These are phyloP conservation scores for Atta colombica DNA, from an alignment of 1,140 invertebrate genomes.

Conservation along the genomic window DNA sequence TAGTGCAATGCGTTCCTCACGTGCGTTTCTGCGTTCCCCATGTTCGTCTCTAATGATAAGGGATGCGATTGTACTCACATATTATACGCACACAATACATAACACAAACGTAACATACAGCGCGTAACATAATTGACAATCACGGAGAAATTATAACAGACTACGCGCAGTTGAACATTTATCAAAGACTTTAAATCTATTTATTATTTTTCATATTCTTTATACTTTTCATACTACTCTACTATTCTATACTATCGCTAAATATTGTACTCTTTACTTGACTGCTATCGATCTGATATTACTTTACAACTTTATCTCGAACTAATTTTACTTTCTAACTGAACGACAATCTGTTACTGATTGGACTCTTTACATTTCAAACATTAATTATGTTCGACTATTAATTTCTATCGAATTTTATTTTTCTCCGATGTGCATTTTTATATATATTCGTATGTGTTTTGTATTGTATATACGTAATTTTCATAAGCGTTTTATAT, in stretches of 20 bases:
- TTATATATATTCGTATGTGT: constrained; percentile 14
- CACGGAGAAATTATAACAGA: neutral
- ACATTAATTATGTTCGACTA: constrained; percentile 23
- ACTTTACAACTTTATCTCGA: constrained; percentile 5
- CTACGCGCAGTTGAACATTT: neutral
- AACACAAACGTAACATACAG: constrained; percentile 15
- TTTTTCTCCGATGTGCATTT: constrained; percentile 13
- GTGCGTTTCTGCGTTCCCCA: neutral
- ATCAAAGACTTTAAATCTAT: neutral
- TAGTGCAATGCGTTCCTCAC: constrained; percentile 12
- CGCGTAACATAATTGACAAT: neutral
- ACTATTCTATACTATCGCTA: too few species aligned
- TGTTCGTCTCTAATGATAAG: neutral
- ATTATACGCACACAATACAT: constrained; percentile 11
- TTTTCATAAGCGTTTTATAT: constrained; percentile 12
- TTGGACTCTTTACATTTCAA: neutral
- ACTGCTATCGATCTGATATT: constrained; percentile 18
- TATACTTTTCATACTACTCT: constrained; percentile 3
- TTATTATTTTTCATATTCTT: neutral
- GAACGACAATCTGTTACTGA: constrained; percentile 13
- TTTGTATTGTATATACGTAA: constrained; percentile 13
- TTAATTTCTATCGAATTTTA: neutral
- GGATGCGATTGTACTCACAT: neutral
- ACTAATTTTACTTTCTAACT: constrained; percentile 11
- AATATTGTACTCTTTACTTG: neutral